phyloP scores from a whole-genome alignment of 2,113 vertebrate genomes.

The Odontophorus gujanensis region DNA sequence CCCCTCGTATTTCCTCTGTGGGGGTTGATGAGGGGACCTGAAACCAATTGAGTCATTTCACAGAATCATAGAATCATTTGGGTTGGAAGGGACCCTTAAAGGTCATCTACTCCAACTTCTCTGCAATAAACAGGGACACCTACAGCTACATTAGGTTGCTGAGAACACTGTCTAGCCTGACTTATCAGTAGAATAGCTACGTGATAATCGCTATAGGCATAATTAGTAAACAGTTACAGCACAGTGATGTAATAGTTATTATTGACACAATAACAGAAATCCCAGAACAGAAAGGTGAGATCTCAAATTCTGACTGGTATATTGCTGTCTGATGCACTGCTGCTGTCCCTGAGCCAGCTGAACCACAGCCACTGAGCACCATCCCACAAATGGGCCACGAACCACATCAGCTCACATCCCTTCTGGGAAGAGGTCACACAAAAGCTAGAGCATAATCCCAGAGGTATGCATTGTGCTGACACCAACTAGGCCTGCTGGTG shows the following conservation, averaged over 20 bases:
- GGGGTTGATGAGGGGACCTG: not conserved
- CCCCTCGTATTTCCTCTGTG: not conserved
- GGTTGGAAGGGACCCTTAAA: no score
- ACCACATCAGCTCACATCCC: not conserved
- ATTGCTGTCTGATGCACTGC: not conserved
- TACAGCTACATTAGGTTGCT: no score
- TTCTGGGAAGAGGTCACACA: not conserved
- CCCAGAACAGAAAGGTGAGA: not conserved
- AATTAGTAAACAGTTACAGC: not conserved
- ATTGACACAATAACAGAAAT: not conserved
- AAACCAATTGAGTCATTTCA: not conserved
- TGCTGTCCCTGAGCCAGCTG: not conserved
- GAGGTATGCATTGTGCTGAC: not conserved
- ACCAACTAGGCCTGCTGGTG: not conserved
- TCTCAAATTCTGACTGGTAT: not conserved
- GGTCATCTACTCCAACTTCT: no score
- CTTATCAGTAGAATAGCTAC: not conserved
- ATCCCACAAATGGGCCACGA: fast-evolving
- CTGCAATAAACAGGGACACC: no score
- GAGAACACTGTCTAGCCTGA: no score
- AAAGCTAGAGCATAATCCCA: not conserved
- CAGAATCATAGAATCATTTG: no score
- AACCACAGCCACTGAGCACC: fast-evolving
- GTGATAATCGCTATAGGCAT: not conserved
- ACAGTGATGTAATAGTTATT: not conserved